phyloP scores from a whole-genome alignment of 92 coral and sea anemone genomes.

The Ricordea florida region DNA sequence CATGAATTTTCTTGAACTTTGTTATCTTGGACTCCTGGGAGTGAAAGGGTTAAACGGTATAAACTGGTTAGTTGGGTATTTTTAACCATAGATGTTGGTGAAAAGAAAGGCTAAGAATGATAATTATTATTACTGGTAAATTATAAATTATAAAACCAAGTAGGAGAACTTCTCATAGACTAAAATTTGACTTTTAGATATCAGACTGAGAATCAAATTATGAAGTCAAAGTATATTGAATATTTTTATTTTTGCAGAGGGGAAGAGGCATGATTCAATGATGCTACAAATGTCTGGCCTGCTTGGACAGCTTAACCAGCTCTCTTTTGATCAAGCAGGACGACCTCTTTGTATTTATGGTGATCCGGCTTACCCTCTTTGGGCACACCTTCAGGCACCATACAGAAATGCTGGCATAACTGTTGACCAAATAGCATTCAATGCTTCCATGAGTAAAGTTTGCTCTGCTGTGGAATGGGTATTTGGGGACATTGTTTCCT shows the following conservation, averaged over 20 bases:
- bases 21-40: too few species aligned
- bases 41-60: too few species aligned
- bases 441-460: conserved; percentile 56
- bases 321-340: conserved; percentile 34
- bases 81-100: too few species aligned
- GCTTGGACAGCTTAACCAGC: conserved; percentile 35
- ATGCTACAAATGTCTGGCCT: conserved; percentile 53
- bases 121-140: too few species aligned
- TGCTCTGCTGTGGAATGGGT: conserved; percentile 63
- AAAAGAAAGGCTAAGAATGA: too few species aligned
- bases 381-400: conserved; percentile 53
- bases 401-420: conserved; percentile 38
- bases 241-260: conserved; percentile 9
- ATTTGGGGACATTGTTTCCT: conserved; percentile 56
- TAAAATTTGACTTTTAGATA: not conserved
- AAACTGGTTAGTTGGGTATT: too few species aligned
- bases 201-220: too few species aligned
- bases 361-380: conserved; percentile 54
- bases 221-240: too few species aligned
- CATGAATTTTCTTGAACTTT: too few species aligned
- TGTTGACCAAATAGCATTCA: conserved; percentile 31
- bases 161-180: too few species aligned
- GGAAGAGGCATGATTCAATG: conserved; percentile 59
- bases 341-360: conserved; percentile 64
- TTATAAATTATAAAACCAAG: too few species aligned